phyloP scores from a whole-genome alignment of 2,797 vertebrate genomes.

The Sebastes diploproa region DNA sequence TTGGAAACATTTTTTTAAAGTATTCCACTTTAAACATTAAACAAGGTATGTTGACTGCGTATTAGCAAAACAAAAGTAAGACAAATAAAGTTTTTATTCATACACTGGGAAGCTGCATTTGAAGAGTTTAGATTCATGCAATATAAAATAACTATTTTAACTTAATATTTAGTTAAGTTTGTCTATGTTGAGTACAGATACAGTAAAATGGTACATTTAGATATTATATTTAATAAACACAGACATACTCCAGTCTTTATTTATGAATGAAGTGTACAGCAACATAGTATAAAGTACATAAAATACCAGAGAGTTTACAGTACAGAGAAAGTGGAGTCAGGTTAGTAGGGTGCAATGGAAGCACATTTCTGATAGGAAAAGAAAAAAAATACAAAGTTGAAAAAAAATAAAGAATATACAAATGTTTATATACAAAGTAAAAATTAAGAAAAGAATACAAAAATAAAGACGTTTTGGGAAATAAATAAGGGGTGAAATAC shows the following conservation, averaged over 20 bases:
- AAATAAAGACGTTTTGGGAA: no score
- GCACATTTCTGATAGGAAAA: no score
- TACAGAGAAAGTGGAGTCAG: conserved; percentile 1
- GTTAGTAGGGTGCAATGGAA: not conserved
- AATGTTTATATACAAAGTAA: no score
- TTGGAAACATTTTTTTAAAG: not conserved
- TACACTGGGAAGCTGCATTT: not conserved
- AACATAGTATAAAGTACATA: not conserved
- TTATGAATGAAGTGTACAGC: not conserved
- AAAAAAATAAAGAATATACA: no score
- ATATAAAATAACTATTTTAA: not conserved
- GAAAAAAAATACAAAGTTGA: no score
- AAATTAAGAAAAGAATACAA: no score
- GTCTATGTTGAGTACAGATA: not conserved
- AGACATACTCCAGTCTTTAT: no score
- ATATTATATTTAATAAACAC: not conserved
- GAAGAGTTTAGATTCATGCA: not conserved
- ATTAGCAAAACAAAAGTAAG: not conserved
- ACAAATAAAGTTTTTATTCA: not conserved
- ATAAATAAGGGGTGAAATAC: no score
- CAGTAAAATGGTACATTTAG: not conserved
- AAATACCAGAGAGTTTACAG: not conserved
- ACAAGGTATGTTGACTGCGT: not conserved
- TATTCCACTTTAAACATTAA: not conserved
- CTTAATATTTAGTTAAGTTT: not conserved